Conservation (phyloP, 2,797 vertebrate genomes). For the Telmatherina bonti region DNA sequence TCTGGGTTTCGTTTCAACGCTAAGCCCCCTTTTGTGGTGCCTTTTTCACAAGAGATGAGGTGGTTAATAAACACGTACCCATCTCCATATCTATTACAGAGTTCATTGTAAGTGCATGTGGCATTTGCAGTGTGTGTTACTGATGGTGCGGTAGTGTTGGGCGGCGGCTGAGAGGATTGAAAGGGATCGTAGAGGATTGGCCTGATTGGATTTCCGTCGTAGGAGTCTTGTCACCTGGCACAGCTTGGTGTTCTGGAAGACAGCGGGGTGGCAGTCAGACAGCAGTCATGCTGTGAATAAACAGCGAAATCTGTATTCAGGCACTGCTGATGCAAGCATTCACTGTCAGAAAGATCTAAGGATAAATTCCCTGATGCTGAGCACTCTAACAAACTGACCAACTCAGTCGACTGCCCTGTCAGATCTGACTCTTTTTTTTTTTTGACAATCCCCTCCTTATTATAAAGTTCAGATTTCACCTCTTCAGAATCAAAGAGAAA, state of each 20-base stretch:
- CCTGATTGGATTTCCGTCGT: slow-evolving; percentile 76
- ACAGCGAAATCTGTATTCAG: slow-evolving; percentile 37
- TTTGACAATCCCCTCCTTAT: background rate
- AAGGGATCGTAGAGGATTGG: slow-evolving; percentile 65
- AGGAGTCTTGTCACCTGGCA: slow-evolving; percentile 70
- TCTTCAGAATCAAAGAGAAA: background rate
- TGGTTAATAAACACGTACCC: slow-evolving; percentile 47
- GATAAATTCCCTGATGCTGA: background rate
- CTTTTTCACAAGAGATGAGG: slow-evolving; percentile 46
- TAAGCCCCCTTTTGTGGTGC: background rate
- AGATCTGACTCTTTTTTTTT: background rate
- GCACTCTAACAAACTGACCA: slow-evolving; percentile 1
- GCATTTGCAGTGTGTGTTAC: slow-evolving; percentile 51
- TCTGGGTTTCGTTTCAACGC: slow-evolving; percentile 25
- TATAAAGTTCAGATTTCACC: background rate
- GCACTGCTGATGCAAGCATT: slow-evolving; percentile 31
- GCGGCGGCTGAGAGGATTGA: slow-evolving; percentile 63
- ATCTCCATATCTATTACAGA: slow-evolving; percentile 43
- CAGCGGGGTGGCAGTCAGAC: slow-evolving; percentile 65
- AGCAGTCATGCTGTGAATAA: slow-evolving; percentile 50
- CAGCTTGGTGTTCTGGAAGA: slow-evolving; percentile 44
- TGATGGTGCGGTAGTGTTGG: slow-evolving; percentile 33
- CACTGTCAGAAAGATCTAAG: slow-evolving; percentile 1
- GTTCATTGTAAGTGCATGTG: slow-evolving; percentile 41
- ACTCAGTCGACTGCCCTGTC: background rate